Base-by-base conservation (phyloP, 2,113 vertebrate genomes). In the Zosterops japonicus region DNA sequence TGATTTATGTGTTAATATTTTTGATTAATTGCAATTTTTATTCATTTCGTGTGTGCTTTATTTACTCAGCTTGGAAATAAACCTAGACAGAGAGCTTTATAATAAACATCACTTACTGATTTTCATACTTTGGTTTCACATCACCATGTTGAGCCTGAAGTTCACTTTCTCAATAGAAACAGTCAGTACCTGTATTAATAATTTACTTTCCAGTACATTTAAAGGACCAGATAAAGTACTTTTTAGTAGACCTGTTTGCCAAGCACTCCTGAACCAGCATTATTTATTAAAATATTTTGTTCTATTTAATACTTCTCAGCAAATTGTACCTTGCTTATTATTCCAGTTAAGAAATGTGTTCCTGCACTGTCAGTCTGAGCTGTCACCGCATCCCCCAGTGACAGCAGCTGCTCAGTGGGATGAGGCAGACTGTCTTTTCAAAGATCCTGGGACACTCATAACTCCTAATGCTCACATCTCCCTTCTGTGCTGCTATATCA, bases 51-150 rank as follows among this genome's bases (percentile, higher is more conserved):
- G n/a, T 49, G 31, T 39, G 44, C 39, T 71, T 85, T 91, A 59
- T 72, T 88, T 83, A 83, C 36, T 61, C 29, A 77, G 79, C 67
- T 83, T 90, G 92, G 75, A 93, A 95, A 76, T 60, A 18, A 88
- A 96, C 59, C 67, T 39, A 61, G 36, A 56, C 20, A 46, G 35
- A n/a, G 36, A 94, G 9, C 27, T 80, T 83, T 80, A 57, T 35
- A 92, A 83, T 28, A 47, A 89, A 36, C 24, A n/a, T 35, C 35
- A 57, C 50, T 77, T 81, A 72, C 7, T 49, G 85, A 27, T n/a
- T 78, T 81, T 46, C 28, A 15, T 57, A 31, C 22, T 80, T 65
- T 22, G 25, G 9, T 88, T 88, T 85, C 47, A 55, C 33, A 17
- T 53, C 33, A 59, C 20, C 25, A 33, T 1, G 8, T 50, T 52